Conservation (phyloP, 1,140 invertebrate genomes). For the Drosophila melanogaster region Release_6_plus_ISO1_MT NT_033779.5:93501-94000, state of each 20-base stretch:
- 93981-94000: slow-evolving; percentile 7
- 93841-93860: too few species aligned
- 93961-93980: slow-evolving; percentile 26
- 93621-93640: slow-evolving; percentile 45
- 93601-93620: slow-evolving; percentile 63
- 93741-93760: too few species aligned
- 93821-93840: too few species aligned
- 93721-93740: too few species aligned
- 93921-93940: slow-evolving; percentile 27
- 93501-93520: slow-evolving; percentile 66
- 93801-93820: too few species aligned
- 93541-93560: slow-evolving; percentile 15
- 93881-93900: slow-evolving; percentile 23
- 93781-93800: too few species aligned
- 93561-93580: slow-evolving; percentile 4
- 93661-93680: neutral
- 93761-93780: too few species aligned
- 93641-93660: neutral
- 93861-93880: too few species aligned
- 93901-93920: slow-evolving; percentile 52
- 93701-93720: too few species aligned
- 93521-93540: slow-evolving; percentile 33
- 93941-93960: slow-evolving; percentile 42
- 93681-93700: too few species aligned
- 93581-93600: slow-evolving; percentile 41